Evolutionary conservation across 2,888 invertebrate genomes (phyloP).

Genomic region (Strigamia crassipes): DNA sequence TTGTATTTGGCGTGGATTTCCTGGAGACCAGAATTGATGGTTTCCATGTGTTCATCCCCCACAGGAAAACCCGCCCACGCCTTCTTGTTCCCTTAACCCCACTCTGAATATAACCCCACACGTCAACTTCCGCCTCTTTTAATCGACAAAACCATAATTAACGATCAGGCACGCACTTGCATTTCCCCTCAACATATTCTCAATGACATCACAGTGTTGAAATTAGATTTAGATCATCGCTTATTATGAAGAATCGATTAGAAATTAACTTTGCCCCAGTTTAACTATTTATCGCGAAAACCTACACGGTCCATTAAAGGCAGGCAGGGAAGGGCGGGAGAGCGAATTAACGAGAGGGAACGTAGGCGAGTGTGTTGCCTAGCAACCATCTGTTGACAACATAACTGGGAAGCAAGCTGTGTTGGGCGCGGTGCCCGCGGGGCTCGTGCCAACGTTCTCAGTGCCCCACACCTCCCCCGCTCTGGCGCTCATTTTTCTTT

Average conservation of each 20-base stretch:
- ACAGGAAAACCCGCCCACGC: constrained; percentile 30
- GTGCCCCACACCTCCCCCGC: background rate
- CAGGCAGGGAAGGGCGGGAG: background rate
- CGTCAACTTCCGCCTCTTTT: background rate
- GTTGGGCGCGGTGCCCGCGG: constrained; percentile 10
- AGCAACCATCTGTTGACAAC: background rate
- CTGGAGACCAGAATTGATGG: constrained; percentile 21
- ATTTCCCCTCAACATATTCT: background rate
- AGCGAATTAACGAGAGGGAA: background rate
- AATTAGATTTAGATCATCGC: background rate
- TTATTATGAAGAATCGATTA: background rate
- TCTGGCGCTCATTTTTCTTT: background rate
- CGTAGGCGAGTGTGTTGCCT: background rate
- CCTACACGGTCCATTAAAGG: background rate
- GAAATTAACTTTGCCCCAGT: background rate
- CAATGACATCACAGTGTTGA: background rate
- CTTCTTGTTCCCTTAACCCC: background rate
- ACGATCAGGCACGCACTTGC: background rate
- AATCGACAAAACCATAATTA: background rate
- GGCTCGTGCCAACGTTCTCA: constrained; percentile 17
- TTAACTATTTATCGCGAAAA: background rate
- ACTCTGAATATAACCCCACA: background rate
- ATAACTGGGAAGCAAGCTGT: background rate
- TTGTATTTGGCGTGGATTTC: constrained; percentile 4
- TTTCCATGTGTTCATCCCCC: constrained; percentile 26